A percentile compares a stretch with the other conserved stretches of the same genome.
Conservation (phyloP, 2,888 invertebrate genomes). For the Tetanocera ferruginea region DNA sequence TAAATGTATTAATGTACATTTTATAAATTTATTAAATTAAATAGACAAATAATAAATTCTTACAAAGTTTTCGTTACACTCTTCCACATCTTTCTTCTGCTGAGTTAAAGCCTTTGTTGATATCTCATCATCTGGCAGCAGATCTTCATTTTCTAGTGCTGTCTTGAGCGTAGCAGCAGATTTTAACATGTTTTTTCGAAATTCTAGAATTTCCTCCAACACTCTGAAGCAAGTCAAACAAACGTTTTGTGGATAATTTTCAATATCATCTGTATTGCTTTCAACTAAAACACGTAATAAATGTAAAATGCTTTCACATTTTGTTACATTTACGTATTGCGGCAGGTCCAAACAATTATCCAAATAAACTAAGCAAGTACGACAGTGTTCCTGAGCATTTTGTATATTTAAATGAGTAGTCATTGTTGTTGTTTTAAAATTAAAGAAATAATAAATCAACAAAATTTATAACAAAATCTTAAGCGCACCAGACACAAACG, state of each 20-base stretch:
- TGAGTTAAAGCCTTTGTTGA: background rate
- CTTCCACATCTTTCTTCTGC: background rate
- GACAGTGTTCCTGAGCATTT: slow-evolving; percentile 54
- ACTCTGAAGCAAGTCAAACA: slow-evolving; percentile 53
- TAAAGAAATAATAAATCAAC: no score
- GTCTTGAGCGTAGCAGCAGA: slow-evolving; percentile 51
- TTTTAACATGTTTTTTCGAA: slow-evolving; percentile 52
- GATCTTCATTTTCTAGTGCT: slow-evolving; percentile 36
- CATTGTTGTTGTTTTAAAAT: slow-evolving; percentile 41
- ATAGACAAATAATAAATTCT: background rate
- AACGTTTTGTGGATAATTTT: slow-evolving; percentile 51
- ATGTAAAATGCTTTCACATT: slow-evolving; percentile 47
- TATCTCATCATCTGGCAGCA: background rate
- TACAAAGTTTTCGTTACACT: background rate
- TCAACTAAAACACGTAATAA: slow-evolving; percentile 49
- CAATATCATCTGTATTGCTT: slow-evolving; percentile 16
- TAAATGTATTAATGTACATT: no score
- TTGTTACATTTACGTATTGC: slow-evolving; percentile 6
- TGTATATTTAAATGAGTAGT: slow-evolving; percentile 48
- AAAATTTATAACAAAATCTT: no score
- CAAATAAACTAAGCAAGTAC: slow-evolving; percentile 56
- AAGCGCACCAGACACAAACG: no score
- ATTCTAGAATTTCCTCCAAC: slow-evolving; percentile 51
- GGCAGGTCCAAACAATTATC: slow-evolving; percentile 10
- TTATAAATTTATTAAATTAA: background rate